Conservation (phyloP, 1,140 invertebrate genomes). For the Papilio aristodemus region DNA sequence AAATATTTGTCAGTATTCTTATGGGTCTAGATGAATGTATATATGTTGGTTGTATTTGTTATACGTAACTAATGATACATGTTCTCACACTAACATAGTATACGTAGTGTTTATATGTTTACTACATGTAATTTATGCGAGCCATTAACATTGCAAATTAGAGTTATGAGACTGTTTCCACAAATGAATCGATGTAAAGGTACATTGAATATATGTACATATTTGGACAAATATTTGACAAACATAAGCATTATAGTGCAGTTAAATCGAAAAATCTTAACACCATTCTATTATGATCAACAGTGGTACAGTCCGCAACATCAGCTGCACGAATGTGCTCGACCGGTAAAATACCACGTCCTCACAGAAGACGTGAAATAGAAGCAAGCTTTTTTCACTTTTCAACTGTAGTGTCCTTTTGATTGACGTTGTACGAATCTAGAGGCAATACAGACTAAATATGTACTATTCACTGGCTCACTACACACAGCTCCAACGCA, state of each 20-base stretch:
- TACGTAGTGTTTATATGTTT: not conserved
- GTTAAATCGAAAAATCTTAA: not conserved
- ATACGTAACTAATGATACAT: not conserved
- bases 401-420: too few species aligned
- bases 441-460: too few species aligned
- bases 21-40: not conserved
- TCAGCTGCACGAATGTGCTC: too few species aligned
- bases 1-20: too few species aligned
- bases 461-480: too few species aligned
- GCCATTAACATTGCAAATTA: conserved; percentile 7
- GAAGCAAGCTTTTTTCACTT: too few species aligned
- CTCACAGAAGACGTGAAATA: too few species aligned
- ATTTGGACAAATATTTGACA: conserved; percentile 3
- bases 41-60: not conserved
- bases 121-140: not conserved
- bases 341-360: too few species aligned
- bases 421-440: too few species aligned
- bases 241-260: not conserved
- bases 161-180: not conserved
- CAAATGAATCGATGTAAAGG: not conserved
- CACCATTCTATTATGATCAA: too few species aligned
- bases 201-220: not conserved
- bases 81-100: not conserved
- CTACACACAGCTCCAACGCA: too few species aligned
- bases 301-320: too few species aligned